These are phyloP conservation scores for Bemisia tabaci DNA, from an alignment of 1,140 invertebrate species.

Conservation along the genomic window DNA sequence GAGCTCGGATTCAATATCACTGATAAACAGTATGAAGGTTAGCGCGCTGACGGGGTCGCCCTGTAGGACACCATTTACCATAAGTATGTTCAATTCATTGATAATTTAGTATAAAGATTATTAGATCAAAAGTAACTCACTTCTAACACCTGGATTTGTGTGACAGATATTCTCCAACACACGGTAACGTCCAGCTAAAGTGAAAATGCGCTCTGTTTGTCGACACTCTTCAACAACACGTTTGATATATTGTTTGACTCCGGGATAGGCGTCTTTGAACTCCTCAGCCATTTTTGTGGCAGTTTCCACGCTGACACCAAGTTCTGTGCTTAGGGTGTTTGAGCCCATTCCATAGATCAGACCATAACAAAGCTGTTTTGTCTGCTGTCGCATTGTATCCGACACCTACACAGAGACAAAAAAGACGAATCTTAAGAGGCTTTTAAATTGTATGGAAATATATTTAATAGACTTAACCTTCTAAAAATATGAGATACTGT, in stretches of 20 bases:
- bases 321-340: slow-evolving; percentile 63
- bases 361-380: slow-evolving; percentile 91
- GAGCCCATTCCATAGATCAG: slow-evolving; percentile 96
- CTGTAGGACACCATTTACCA: too few relatives aligned
- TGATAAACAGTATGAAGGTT: too few relatives aligned
- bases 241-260: slow-evolving; percentile 45
- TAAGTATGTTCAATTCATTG: too few relatives aligned
- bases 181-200: slow-evolving; percentile 61
- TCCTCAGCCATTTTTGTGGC: slow-evolving; percentile 63
- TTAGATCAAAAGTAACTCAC: too few relatives aligned
- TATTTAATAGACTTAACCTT: neutral
- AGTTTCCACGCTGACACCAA: slow-evolving; percentile 66
- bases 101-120: too few relatives aligned
- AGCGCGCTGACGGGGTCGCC: too few relatives aligned
- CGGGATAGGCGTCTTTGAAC: slow-evolving; percentile 73
- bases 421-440: slow-evolving; percentile 5
- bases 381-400: slow-evolving; percentile 60
- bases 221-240: slow-evolving; percentile 52
- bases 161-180: slow-evolving; percentile 65
- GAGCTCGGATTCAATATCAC: too few relatives aligned
- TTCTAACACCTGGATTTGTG: slow-evolving; percentile 39
- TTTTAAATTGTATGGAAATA: neutral
- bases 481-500: too few relatives aligned
- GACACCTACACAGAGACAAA: slow-evolving; percentile 40
- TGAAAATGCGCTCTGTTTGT: slow-evolving; percentile 64